phyloP scores from a whole-genome alignment of 2,888 invertebrate genomes.

The Athrips mouffetella region DNA sequence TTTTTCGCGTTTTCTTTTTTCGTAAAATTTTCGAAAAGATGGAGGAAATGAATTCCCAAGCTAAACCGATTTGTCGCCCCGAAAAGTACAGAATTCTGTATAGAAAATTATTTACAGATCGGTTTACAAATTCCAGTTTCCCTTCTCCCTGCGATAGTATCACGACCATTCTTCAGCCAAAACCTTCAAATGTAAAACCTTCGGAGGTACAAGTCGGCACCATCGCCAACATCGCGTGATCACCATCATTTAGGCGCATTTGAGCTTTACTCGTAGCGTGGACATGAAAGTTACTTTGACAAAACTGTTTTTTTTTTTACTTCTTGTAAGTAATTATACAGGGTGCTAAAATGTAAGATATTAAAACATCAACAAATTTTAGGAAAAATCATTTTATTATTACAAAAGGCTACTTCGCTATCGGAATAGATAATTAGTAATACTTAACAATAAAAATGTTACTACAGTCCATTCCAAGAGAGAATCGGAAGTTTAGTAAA shows the following conservation, averaged over 20 bases:
- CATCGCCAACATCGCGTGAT: neutral
- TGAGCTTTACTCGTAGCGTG: neutral
- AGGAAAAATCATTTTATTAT: slow-evolving; percentile 43
- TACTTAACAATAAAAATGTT: slow-evolving; percentile 30
- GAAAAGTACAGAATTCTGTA: no score
- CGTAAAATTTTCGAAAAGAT: no score
- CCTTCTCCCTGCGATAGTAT: no score
- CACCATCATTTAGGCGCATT: neutral
- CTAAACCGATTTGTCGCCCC: no score
- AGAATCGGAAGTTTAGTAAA: no score
- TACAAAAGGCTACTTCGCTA: slow-evolving; percentile 41
- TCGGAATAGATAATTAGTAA: slow-evolving; percentile 34
- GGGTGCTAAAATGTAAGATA: neutral
- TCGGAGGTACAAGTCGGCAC: neutral
- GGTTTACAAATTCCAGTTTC: no score
- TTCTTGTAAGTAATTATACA: neutral
- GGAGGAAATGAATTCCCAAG: no score
- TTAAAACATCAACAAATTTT: slow-evolving; percentile 26
- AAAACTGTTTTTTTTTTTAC: neutral
- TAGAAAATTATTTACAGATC: no score
- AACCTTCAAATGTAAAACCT: no score
- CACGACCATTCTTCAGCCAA: no score
- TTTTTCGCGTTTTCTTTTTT: no score
- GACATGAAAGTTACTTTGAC: neutral
- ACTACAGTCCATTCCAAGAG: no score